These are phyloP conservation scores for Patella caerulea DNA, from an alignment of 2,888 invertebrate genomes.

Conservation along the genomic window DNA sequence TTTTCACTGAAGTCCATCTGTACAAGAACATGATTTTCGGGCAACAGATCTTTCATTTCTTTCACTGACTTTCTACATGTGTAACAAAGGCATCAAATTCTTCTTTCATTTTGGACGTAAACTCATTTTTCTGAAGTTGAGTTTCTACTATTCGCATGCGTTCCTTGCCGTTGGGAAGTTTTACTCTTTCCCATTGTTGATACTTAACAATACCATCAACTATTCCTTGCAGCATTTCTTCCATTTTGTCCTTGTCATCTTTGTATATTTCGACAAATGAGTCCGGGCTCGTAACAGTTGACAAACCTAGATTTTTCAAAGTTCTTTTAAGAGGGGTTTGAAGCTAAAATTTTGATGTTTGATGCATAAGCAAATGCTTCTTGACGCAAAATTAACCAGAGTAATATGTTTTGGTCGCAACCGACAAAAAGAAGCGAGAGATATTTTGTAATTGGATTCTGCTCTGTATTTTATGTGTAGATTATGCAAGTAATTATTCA, in stretches of 20 bases:
- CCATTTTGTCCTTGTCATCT: neutral
- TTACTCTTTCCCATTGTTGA: constrained; percentile 12
- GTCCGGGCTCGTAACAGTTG: constrained; percentile 8
- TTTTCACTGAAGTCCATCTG: constrained; percentile 44
- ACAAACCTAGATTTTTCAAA: neutral
- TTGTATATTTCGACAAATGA: neutral
- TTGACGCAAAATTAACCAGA: constrained; percentile 19
- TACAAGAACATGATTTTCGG: constrained; percentile 24
- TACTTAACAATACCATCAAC: neutral
- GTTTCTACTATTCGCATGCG: constrained; percentile 13
- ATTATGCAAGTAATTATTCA: constrained; percentile 29
- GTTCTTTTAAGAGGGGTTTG: constrained; percentile 9
- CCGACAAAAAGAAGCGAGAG: constrained; percentile 9
- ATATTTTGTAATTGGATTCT: neutral
- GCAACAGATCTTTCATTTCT: constrained; percentile 28
- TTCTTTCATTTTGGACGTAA: constrained; percentile 3
- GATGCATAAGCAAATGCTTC: too few relatives aligned
- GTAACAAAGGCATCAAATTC: constrained; percentile 19
- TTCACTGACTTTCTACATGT: constrained; percentile 25
- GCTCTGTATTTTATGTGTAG: constrained; percentile 17
- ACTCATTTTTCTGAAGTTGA: neutral
- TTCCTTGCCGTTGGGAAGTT: constrained; percentile 1
- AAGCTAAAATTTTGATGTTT: constrained; percentile 14
- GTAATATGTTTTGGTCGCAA: constrained; percentile 9
- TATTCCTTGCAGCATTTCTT: too few relatives aligned